Percentiles rank a stretch among this genome's conserved stretches.
phyloP scores from a whole-genome alignment of 2,113 vertebrate species.

The Indri indri region DNA sequence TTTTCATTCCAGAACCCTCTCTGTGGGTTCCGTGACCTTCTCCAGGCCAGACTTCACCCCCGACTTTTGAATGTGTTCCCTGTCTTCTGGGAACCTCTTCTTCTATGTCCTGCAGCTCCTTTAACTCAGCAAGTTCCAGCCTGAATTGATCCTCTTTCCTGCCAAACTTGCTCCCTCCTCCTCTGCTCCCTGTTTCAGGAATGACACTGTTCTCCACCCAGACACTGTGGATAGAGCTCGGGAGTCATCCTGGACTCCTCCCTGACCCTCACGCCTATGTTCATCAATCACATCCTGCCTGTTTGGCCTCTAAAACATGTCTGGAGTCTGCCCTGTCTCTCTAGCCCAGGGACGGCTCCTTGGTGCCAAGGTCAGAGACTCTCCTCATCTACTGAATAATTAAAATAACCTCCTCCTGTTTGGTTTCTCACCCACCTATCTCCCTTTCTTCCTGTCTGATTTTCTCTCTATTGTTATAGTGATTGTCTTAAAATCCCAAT shows the following conservation, averaged over 20 bases:
- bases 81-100: neutral
- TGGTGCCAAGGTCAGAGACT: neutral
- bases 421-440: neutral
- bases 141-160: conserved; percentile 53
- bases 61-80: neutral
- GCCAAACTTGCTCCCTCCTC: conserved; percentile 50
- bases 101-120: neutral
- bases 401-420: neutral
- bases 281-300: neutral
- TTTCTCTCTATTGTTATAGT: neutral
- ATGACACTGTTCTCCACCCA: conserved; percentile 49
- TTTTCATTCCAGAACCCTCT: neutral
- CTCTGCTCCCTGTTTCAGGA: conserved; percentile 67
- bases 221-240: neutral
- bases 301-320: neutral
- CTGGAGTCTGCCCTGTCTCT: neutral
- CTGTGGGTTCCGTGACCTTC: neutral
- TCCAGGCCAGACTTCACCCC: neutral
- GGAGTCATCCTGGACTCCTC: conserved; percentile 40
- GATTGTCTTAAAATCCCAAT: neutral
- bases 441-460: neutral
- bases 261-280: neutral
- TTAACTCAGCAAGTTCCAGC: conserved; percentile 58
- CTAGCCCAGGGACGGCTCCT: neutral
- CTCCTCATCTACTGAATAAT: neutral